These are phyloP conservation scores for Apamea epomidion DNA, from an alignment of 2,888 invertebrate species.

Conservation along the genomic window DNA sequence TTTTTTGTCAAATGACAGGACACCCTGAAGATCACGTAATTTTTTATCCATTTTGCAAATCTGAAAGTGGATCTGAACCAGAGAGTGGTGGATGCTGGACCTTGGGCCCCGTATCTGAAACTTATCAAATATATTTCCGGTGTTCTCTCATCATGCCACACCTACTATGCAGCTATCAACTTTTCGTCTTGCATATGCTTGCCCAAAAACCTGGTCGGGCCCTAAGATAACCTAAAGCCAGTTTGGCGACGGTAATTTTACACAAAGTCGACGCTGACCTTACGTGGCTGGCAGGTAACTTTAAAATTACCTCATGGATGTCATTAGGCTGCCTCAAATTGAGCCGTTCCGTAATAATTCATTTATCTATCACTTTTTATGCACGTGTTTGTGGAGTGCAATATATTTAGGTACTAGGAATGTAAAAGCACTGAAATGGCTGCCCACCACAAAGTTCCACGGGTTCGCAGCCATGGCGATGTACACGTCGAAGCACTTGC, in stretches of 20 bases:
- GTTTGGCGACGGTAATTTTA: neutral
- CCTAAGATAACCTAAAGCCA: neutral
- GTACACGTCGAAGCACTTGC: slow-evolving; percentile 92
- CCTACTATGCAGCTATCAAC: neutral
- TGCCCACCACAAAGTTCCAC: slow-evolving; percentile 92
- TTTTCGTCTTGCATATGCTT: neutral
- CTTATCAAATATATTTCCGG: neutral
- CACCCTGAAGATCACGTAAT: neutral
- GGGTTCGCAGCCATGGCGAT: slow-evolving; percentile 95
- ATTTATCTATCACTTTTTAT: neutral
- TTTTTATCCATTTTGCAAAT: neutral
- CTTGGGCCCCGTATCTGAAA: neutral
- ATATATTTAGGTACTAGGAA: neutral
- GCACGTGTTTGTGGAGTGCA: neutral
- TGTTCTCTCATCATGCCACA: neutral
- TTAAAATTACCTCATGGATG: neutral
- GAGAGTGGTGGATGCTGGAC: no score
- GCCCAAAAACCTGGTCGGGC: neutral
- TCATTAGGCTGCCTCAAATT: neutral
- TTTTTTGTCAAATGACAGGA: no score
- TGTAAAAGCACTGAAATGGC: neutral
- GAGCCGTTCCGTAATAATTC: neutral
- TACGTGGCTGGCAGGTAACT: neutral
- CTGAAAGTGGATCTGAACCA: neutral
- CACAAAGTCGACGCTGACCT: neutral